phyloP scores from a whole-genome alignment of 2,797 vertebrate species.

The Gobio occitaniae region DNA sequence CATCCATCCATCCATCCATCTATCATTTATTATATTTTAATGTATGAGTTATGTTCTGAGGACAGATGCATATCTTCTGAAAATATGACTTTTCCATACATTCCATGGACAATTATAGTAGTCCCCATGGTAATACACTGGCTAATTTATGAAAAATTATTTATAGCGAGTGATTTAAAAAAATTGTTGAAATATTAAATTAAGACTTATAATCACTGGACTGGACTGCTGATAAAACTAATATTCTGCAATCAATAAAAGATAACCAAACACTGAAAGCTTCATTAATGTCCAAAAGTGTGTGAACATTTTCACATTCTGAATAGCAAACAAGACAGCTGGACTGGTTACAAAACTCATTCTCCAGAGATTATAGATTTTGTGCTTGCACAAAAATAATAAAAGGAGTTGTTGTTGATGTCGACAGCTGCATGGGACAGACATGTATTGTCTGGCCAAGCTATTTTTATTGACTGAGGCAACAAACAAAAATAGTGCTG shows the following conservation, averaged over 20 bases:
- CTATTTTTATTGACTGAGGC: constrained; percentile 52
- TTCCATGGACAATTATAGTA: not conserved
- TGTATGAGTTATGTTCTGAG: not conserved
- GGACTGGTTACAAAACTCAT: not conserved
- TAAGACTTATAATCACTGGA: not conserved
- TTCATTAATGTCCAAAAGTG: not conserved
- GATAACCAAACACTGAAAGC: not conserved
- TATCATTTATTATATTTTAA: not conserved
- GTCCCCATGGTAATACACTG: not conserved
- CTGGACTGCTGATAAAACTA: not conserved
- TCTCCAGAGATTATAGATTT: constrained; percentile 22
- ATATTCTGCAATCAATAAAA: not conserved
- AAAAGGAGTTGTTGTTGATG: constrained; percentile 26
- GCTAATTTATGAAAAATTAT: not conserved
- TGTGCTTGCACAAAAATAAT: constrained; percentile 33
- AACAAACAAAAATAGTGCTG: constrained; percentile 55
- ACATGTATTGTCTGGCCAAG: constrained; percentile 57
- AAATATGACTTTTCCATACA: not conserved
- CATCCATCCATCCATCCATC: not conserved
- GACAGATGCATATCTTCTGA: not conserved
- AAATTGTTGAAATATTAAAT: not conserved
- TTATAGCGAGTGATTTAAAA: not conserved
- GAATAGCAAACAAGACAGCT: not conserved
- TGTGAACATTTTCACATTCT: not conserved
- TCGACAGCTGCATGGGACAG: constrained; percentile 41